A percentile compares a stretch with the other conserved stretches of the same genome.
Conservation (phyloP, 2,888 invertebrate species). For the Orchesellides sinensis region DNA sequence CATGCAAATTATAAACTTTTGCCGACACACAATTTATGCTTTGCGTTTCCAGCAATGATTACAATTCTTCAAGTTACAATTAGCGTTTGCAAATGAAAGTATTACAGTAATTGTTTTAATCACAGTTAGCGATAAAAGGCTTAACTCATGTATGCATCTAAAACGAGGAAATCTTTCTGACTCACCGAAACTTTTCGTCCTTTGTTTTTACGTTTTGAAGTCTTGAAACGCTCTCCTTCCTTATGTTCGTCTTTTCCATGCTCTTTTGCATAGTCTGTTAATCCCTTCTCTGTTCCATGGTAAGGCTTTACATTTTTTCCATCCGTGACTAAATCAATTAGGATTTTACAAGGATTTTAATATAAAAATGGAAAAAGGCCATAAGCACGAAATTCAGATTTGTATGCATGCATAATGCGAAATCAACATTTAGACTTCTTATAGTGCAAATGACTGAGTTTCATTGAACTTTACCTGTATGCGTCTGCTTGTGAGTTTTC, state of each 20-base stretch:
- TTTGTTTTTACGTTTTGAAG: conserved; percentile 74
- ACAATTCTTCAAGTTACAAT: no score
- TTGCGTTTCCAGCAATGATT: no score
- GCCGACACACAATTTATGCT: no score
- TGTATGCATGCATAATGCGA: not conserved
- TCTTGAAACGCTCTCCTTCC: conserved; percentile 72
- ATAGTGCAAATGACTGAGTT: not conserved
- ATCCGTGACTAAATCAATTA: conserved; percentile 68
- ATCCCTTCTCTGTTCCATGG: conserved; percentile 70
- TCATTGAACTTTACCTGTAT: conserved; percentile 66
- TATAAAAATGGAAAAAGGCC: not conserved
- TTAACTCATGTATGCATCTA: no score
- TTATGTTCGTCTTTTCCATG: conserved; percentile 63
- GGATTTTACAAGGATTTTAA: no score
- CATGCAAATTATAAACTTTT: not conserved
- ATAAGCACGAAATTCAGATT: not conserved
- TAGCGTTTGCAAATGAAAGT: no score
- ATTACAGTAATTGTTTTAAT: no score
- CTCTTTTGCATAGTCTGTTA: conserved; percentile 68
- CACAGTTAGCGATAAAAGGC: no score
- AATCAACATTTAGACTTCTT: not conserved
- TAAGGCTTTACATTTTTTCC: conserved; percentile 71
- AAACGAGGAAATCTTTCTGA: no score
- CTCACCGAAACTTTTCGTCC: conserved; percentile 74
- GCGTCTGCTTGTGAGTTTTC: conserved; percentile 64